These are phyloP conservation scores for Drosophila nigromelanica DNA, from an alignment of 1,140 invertebrate genomes.

Conservation along the genomic window DNA sequence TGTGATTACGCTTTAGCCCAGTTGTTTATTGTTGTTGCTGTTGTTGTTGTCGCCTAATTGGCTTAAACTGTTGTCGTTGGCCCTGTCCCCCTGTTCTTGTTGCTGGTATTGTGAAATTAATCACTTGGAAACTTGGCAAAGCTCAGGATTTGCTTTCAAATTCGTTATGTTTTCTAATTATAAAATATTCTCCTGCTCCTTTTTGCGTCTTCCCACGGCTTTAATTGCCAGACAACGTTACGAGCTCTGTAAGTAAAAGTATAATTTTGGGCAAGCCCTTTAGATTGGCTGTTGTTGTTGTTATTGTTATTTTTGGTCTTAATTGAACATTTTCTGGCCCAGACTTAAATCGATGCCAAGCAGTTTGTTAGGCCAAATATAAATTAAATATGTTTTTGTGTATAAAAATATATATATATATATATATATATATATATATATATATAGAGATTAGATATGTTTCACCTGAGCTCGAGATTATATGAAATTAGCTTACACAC, in stretches of 20 bases:
- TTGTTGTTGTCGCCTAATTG: slow-evolving; percentile 56
- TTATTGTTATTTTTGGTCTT: slow-evolving; percentile 61
- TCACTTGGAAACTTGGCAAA: slow-evolving; percentile 72
- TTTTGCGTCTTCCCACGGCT: slow-evolving; percentile 28
- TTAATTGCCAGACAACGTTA: slow-evolving; percentile 23
- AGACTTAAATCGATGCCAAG: slow-evolving; percentile 41
- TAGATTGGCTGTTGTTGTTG: slow-evolving; percentile 37
- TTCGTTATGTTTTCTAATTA: slow-evolving; percentile 67
- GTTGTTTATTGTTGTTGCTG: slow-evolving; percentile 5
- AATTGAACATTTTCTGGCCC: slow-evolving; percentile 50
- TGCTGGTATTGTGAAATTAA: slow-evolving; percentile 62
- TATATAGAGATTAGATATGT: slow-evolving; percentile 7
- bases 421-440: slow-evolving; percentile 15
- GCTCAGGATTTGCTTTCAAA: slow-evolving; percentile 57
- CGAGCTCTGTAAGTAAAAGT: slow-evolving; percentile 57
- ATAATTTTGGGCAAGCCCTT: slow-evolving; percentile 14
- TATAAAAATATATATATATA: slow-evolving; percentile 12
- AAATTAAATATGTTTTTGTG: slow-evolving; percentile 9
- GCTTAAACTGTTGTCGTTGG: slow-evolving; percentile 52
- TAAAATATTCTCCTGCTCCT: slow-evolving; percentile 46
- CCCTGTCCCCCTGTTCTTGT: not conserved
- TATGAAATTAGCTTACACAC: slow-evolving; percentile 1
- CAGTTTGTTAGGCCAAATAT: not conserved
- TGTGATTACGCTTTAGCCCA: slow-evolving; percentile 9
- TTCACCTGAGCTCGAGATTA: slow-evolving; percentile 6